Conservation (phyloP, 2,113 vertebrate species). For the Saccopteryx bilineata region DNA sequence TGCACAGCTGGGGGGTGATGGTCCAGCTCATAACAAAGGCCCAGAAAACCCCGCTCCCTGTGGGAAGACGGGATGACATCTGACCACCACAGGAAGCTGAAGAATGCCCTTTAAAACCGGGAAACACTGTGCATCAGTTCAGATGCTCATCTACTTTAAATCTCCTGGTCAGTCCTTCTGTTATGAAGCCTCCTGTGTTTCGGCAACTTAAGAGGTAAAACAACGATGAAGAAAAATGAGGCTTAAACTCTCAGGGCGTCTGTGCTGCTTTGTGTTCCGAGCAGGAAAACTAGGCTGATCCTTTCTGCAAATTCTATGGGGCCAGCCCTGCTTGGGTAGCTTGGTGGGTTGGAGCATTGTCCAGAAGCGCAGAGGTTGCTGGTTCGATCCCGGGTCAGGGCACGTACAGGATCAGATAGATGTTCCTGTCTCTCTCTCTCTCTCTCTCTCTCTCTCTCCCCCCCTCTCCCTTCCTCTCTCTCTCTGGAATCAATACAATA, state of each 20-base stretch:
- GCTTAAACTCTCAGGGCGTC: background rate
- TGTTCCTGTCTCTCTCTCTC: too few relatives aligned
- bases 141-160: slow-evolving; percentile 26
- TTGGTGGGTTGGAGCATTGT: too few relatives aligned
- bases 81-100: background rate
- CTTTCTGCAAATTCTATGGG: background rate
- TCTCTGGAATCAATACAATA: too few relatives aligned
- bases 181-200: background rate
- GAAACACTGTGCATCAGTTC: background rate
- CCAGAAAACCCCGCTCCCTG: background rate
- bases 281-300: background rate
- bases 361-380: too few relatives aligned
- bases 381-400: too few relatives aligned
- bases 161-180: background rate
- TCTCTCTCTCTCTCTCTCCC: too few relatives aligned
- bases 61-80: background rate
- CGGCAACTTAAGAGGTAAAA: background rate
- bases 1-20: background rate
- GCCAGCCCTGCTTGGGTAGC: background rate
- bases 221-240: slow-evolving; percentile 15
- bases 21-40: background rate
- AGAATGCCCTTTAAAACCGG: slow-evolving; percentile 35
- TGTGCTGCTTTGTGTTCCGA: background rate
- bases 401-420: too few relatives aligned
- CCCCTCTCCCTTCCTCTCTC: too few relatives aligned